Conservation (phyloP, 1,140 invertebrate genomes). For the Drosophila tropicalis region DNA sequence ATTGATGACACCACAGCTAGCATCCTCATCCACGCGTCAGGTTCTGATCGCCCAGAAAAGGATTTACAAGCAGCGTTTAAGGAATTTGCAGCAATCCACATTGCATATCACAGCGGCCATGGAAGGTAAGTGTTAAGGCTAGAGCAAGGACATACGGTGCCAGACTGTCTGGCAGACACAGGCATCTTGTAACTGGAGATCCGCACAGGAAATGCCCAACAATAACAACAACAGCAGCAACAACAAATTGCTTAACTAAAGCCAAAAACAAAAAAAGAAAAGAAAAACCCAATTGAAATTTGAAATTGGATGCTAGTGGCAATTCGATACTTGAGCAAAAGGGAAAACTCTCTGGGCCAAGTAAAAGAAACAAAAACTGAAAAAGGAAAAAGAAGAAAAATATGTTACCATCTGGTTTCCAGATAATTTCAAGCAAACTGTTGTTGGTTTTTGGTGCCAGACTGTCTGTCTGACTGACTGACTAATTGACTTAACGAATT, state of each 20-base stretch:
- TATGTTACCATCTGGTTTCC: conserved; percentile 77
- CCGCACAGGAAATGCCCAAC: conserved; percentile 64
- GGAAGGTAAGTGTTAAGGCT: conserved; percentile 67
- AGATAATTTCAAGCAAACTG: conserved; percentile 40
- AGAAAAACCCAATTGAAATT: conserved; percentile 30
- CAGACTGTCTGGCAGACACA: conserved; percentile 67
- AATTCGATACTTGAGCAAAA: conserved; percentile 65
- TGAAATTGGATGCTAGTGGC: conserved; percentile 51
- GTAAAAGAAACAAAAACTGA: conserved; percentile 15
- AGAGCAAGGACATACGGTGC: conserved; percentile 46
- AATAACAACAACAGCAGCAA: conserved; percentile 48
- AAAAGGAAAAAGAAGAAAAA: conserved; percentile 29
- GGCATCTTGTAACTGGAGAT: conserved; percentile 50
- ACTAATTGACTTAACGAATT: conserved; percentile 28
- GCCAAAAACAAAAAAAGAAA: conserved; percentile 22
- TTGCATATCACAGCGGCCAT: conserved; percentile 77
- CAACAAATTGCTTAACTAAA: conserved; percentile 45
- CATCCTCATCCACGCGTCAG: conserved; percentile 75
- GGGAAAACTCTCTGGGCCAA: conserved; percentile 70
- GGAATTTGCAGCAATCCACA: conserved; percentile 86
- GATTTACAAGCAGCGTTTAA: conserved; percentile 86
- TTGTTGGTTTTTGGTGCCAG: conserved; percentile 39
- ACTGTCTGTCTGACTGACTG: conserved; percentile 37
- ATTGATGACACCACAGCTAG: conserved; percentile 14
- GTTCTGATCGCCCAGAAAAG: conserved; percentile 84